These are phyloP conservation scores for Meandrina meandrites DNA, from an alignment of 92 coral and sea anemone species.

Conservation along the genomic window DNA sequence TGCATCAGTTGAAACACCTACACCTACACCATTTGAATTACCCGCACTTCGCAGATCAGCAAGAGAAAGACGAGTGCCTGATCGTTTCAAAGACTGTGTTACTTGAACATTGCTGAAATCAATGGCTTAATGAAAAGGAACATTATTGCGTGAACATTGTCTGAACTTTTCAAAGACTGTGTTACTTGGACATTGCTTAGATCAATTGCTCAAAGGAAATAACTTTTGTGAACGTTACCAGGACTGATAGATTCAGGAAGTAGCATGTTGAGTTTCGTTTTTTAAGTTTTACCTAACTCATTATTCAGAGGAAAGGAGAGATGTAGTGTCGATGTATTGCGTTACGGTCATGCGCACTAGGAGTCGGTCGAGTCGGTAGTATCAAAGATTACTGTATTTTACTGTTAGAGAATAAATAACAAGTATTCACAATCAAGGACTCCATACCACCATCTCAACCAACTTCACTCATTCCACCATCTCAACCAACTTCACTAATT, in stretches of 20 bases:
- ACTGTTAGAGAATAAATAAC: no score
- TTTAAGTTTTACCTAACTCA: not conserved
- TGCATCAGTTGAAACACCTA: no score
- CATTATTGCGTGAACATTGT: not conserved
- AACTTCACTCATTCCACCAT: no score
- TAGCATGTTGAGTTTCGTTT: not conserved
- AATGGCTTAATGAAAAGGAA: not conserved
- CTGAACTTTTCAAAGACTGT: not conserved
- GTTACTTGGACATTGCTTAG: not conserved
- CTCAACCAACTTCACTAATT: no score
- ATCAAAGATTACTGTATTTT: no score
- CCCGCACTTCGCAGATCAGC: constrained; percentile 6
- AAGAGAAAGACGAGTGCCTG: constrained; percentile 7
- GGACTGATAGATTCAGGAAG: no score
- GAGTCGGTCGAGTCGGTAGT: no score
- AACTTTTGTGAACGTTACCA: not conserved
- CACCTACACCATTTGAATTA: no score
- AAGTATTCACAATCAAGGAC: no score
- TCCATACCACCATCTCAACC: no score
- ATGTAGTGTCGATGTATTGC: not conserved
- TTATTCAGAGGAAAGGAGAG: constrained; percentile 1
- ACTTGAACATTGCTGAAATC: not conserved
- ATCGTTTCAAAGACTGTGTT: not conserved
- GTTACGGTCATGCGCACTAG: not conserved
- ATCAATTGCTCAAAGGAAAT: not conserved